phyloP scores from a whole-genome alignment of 2,797 vertebrate species.

The Sparus aurata region DNA sequence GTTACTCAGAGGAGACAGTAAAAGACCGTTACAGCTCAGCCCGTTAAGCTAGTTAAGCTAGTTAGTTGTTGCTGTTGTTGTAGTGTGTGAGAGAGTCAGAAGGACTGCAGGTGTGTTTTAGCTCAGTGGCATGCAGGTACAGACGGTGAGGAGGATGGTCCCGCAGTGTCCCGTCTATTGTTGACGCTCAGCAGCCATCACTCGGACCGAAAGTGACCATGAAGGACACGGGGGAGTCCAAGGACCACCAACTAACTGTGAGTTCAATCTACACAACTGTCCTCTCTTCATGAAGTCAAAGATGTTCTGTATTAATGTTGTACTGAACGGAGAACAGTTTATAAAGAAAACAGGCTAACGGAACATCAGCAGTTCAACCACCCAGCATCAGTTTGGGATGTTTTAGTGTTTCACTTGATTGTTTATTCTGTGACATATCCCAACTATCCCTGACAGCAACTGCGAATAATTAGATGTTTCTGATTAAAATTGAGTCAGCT shows the following conservation, averaged over 20 bases:
- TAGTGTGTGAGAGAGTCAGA: background rate
- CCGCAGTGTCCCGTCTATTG: constrained; percentile 26
- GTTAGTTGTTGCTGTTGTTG: no score
- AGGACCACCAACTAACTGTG: constrained; percentile 91
- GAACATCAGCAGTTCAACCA: no score
- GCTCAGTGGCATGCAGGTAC: constrained; percentile 43
- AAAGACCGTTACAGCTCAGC: background rate
- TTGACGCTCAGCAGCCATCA: constrained; percentile 31
- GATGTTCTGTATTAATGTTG: no score
- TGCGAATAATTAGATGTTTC: no score
- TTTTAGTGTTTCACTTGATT: no score
- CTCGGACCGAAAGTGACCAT: constrained; percentile 71
- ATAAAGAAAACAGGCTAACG: no score
- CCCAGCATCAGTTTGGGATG: no score
- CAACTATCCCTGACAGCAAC: no score
- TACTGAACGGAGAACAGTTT: no score
- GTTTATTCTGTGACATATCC: no score
- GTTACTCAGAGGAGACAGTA: background rate
- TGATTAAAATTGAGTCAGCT: no score
- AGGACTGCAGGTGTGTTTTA: constrained; percentile 21
- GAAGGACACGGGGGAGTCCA: constrained; percentile 90
- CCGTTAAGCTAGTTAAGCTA: background rate
- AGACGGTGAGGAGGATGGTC: constrained; percentile 38
- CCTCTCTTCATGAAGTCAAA: no score
- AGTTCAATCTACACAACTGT: constrained; percentile 59